Base-by-base conservation (phyloP, 2,888 invertebrate species). In the Magallana nippona region DNA sequence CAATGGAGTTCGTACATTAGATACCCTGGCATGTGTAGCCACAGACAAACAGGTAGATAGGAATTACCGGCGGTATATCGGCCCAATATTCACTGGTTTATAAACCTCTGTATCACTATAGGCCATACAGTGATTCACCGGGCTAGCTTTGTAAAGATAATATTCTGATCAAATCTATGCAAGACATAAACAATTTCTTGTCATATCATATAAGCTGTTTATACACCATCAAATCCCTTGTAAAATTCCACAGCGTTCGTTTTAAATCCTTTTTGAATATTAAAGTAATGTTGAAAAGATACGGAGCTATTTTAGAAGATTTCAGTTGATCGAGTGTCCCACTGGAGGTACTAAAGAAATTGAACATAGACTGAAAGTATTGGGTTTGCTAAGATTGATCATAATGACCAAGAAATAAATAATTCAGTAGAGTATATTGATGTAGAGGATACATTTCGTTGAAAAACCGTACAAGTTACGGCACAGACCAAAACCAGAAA, bases 1-100 rank as follows among this genome's bases (percentile, higher is more conserved):
- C 19, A 82, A 32, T 56, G 22, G 44, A 13, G 63, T 87, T 8
- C 88, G 89, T 81, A 89, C 91, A 15, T 82, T 90, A 55, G 91
- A 91, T 84, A 89, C 89, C 13, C 83, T 91, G 22, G 89, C 90
- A 55, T 88, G 89, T 87, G 88, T 90, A 1, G 89, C 89, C 10
- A 87, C 88, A 27, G 88, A 89, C 32, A 89, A 89, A 83, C 89
- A 89, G 89, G 89, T 89, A 82, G 55, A 32, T 27, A 15, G 15
- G 82, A 27, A 71, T 71, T 71, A 83, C 32, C 71, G 71, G 27
- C 71, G 5, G n/a, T 60, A n/a, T 60, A 27, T 71, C 71, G 15
- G 19, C 27, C 71, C 32, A 71, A 13, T n/a, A n/a, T 15, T 15
- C 71, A 71, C 71, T 5, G 71, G 63, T 71, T 71, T 15, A 71